phyloP scores from a whole-genome alignment of 2,888 invertebrate genomes.

The Petrophora chlorosata region DNA sequence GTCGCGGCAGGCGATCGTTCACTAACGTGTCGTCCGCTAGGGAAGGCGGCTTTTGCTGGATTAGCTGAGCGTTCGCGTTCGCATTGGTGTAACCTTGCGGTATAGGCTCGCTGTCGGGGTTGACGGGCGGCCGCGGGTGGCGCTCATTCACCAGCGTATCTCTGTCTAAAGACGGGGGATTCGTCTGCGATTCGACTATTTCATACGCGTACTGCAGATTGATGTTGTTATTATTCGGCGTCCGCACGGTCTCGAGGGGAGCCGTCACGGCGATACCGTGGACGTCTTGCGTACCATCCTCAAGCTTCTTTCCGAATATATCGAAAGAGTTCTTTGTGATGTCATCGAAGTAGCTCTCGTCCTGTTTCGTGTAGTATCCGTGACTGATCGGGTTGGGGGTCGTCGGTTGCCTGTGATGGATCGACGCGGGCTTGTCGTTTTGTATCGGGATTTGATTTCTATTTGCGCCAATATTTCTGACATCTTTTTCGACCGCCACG shows the following conservation, averaged over 20 bases:
- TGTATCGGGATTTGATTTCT: constrained; percentile 66
- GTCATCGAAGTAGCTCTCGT: constrained; percentile 87
- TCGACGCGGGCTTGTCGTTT: constrained; percentile 61
- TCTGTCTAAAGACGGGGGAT: constrained; percentile 82
- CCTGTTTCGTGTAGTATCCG: constrained; percentile 87
- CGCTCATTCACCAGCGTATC: constrained; percentile 90
- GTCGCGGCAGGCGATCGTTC: constrained; percentile 88
- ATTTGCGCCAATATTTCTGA: constrained; percentile 57
- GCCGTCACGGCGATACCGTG: constrained; percentile 76
- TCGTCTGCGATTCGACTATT: constrained; percentile 62
- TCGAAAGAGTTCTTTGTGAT: constrained; percentile 90
- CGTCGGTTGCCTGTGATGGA: constrained; percentile 68
- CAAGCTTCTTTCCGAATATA: constrained; percentile 88
- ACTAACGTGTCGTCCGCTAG: constrained; percentile 87
- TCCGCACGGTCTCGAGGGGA: constrained; percentile 71
- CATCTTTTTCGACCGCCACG: constrained; percentile 53
- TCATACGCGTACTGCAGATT: constrained; percentile 82
- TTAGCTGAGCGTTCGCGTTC: constrained; percentile 58
- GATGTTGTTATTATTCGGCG: constrained; percentile 79
- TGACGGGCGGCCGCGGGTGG: constrained; percentile 85
- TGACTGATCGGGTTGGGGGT: constrained; percentile 84
- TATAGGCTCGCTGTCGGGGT: constrained; percentile 86
- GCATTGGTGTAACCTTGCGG: constrained; percentile 43
- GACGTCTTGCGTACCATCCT: constrained; percentile 74
- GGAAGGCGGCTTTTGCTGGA: constrained; percentile 68